Conservation (phyloP, 92 coral and sea anemone species). For the Paramuricea clavata region DNA sequence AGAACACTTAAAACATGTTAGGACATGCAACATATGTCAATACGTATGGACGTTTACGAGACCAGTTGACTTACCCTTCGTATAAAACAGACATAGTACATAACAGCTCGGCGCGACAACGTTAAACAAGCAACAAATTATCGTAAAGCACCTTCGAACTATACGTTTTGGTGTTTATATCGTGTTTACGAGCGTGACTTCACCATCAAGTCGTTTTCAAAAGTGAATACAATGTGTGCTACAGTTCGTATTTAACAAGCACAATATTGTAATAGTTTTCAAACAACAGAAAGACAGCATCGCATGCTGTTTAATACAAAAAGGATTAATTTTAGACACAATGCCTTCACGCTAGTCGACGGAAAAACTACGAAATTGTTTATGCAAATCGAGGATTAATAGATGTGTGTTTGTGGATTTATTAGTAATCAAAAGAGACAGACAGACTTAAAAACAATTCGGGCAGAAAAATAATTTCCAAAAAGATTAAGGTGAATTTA, state of each 20-base stretch:
- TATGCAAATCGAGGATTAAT: conserved; percentile 19
- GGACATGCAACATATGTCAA: conserved; percentile 3
- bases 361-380: not conserved
- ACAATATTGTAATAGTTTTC: conserved; percentile 4
- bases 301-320: conserved; percentile 9
- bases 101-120: not conserved
- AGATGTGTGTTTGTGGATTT: conserved; percentile 16
- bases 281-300: conserved; percentile 2
- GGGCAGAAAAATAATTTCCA: conserved; percentile 4
- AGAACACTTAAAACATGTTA: not conserved
- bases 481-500: not conserved
- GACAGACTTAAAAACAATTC: conserved; percentile 6
- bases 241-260: not conserved
- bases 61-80: conserved; percentile 14
- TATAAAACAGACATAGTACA: not conserved
- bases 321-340: conserved; percentile 36
- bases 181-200: not conserved
- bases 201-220: not conserved
- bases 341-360: conserved; percentile 1
- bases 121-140: conserved; percentile 3
- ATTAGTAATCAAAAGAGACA: conserved; percentile 16
- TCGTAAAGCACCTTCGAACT: not conserved
- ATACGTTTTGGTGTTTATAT: not conserved
- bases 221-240: not conserved
- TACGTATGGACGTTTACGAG: not conserved